Conservation (phyloP, 2,888 invertebrate genomes). For the Cheilosia vulpina region DNA sequence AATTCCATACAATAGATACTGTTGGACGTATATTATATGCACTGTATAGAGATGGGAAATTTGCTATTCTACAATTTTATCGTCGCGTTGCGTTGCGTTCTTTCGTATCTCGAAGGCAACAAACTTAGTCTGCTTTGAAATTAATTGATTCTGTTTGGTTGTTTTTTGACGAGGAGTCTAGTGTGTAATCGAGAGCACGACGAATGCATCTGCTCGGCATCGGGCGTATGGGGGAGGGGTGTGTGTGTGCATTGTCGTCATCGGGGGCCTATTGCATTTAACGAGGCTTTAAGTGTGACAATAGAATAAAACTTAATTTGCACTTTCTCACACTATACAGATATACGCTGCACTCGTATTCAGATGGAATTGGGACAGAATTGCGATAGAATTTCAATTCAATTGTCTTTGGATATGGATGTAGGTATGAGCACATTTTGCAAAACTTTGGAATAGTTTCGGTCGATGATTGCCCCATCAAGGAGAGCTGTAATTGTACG, state of each 20-base stretch:
- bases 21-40: not conserved
- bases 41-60: conserved; percentile 23
- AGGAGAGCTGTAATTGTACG: too few relatives aligned
- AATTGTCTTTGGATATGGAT: not conserved
- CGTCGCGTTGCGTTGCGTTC: conserved; percentile 30
- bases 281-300: conserved; percentile 62
- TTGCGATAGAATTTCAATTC: not conserved
- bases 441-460: not conserved
- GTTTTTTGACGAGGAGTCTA: conserved; percentile 40
- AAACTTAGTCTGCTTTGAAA: conserved; percentile 68
- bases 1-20: conserved; percentile 40
- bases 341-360: too few relatives aligned
- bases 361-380: not conserved
- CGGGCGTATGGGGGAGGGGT: not conserved
- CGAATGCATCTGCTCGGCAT: not conserved
- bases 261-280: not conserved
- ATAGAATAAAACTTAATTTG: conserved; percentile 11
- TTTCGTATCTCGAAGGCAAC: conserved; percentile 64
- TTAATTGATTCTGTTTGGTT: conserved; percentile 71
- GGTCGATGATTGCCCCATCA: too few relatives aligned
- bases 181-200: conserved; percentile 46
- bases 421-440: not conserved
- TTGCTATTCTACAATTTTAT: conserved; percentile 32
- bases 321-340: not conserved
- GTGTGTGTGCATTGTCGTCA: not conserved